Conservation (phyloP, 2,797 vertebrate species). For the Paguma larvata region DNA sequence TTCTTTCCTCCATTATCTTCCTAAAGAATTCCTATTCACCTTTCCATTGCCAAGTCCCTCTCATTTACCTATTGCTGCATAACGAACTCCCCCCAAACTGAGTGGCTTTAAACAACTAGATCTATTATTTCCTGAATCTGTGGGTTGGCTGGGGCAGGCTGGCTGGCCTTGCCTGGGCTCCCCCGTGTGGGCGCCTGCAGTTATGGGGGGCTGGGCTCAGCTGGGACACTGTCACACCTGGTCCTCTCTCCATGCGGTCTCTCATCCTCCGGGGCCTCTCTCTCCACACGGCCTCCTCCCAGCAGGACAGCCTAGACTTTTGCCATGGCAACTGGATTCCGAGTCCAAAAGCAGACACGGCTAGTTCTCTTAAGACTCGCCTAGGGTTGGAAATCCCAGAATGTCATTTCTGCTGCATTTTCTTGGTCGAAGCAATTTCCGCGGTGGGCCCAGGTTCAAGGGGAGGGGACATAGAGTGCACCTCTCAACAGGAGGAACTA, state of each 20-base stretch:
- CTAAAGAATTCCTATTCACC: neutral
- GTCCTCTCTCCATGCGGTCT: neutral
- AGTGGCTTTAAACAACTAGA: conserved; percentile 43
- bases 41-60: neutral
- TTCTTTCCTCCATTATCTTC: conserved; percentile 30
- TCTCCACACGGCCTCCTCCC: neutral
- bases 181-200: neutral
- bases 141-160: neutral
- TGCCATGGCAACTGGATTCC: conserved; percentile 32
- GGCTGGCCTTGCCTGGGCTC: neutral
- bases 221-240: neutral
- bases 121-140: conserved; percentile 55
- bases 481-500: neutral
- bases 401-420: conserved; percentile 16
- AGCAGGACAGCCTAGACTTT: neutral
- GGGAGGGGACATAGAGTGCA: neutral
- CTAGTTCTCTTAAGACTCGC: conserved; percentile 13
- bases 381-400: neutral
- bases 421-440: conserved; percentile 44
- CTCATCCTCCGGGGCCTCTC: neutral
- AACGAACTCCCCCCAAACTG: neutral
- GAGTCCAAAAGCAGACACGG: conserved; percentile 51
- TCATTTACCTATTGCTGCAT: neutral
- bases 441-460: neutral
- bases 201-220: neutral